phyloP scores from a whole-genome alignment of 2,113 vertebrate species.

The Chrysochloris asiatica region DNA sequence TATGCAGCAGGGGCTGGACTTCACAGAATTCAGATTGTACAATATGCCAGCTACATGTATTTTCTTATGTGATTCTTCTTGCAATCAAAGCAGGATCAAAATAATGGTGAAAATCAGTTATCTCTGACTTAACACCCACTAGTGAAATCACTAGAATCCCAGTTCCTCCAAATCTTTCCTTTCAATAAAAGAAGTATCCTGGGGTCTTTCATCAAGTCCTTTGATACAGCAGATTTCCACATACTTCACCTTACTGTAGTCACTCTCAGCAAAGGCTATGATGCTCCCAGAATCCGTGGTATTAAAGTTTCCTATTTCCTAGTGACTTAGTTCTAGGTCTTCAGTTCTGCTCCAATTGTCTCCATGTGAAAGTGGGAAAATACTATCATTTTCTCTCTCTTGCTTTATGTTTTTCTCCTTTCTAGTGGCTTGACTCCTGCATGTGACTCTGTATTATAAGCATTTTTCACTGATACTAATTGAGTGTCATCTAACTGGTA shows the following conservation, averaged over 20 bases:
- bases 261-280: neutral
- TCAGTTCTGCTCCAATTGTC: neutral
- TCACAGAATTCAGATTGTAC: neutral
- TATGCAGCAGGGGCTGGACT: neutral
- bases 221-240: neutral
- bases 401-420: conserved; percentile 7
- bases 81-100: neutral
- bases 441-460: neutral
- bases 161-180: neutral
- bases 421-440: neutral
- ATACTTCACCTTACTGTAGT: neutral
- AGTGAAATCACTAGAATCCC: neutral
- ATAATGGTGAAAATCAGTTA: neutral
- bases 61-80: neutral
- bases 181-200: neutral
- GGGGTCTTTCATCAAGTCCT: neutral
- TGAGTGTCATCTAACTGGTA: neutral
- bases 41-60: neutral
- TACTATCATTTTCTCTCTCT: neutral
- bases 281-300: neutral
- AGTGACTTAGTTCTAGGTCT: neutral
- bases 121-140: neutral
- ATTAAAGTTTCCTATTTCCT: neutral
- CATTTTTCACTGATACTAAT: conserved; percentile 8
- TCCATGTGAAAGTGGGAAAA: neutral